Base-by-base conservation (phyloP, 2,888 invertebrate genomes). In the Dryococelus australis region DNA sequence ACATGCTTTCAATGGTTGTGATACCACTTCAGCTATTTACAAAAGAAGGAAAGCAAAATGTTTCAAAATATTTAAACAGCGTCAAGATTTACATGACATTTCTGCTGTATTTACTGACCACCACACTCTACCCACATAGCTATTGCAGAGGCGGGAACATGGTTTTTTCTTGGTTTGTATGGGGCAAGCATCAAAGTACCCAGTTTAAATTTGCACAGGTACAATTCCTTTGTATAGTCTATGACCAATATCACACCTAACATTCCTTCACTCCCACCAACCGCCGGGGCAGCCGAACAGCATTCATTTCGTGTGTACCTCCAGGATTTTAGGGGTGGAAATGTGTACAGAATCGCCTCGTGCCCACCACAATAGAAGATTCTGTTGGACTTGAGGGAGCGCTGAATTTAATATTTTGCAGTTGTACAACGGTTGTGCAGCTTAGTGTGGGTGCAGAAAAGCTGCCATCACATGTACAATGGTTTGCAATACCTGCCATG, bases 81-180 rank as follows among this genome's bases (percentile, higher is more conserved):
- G 9, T 24, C n/a, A 79, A 12, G 4, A 79, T 24, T 79, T 12
- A 8, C 79, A 79, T 79, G n/a, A 20, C 79, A 79, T 79, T 26
- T n/a, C 9, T 79, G 79, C 10, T 26, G 79, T 79, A 27, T 79
- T 79, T 79, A 79, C 12, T 79, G 10, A 79, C 27, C 27, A 27
- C 20, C n/a, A n/a, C 10, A 79, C n/a, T 79, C n/a, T 79, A 26
- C 79, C 0, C 79, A 79, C n/a, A 2, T 16, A 79, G 79, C 79
- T 5, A 79, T 24, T 79, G n/a, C 79, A 26, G n/a, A 27, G 27
- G n/a, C 79, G 20, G 79, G n/a, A 79, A 27, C 12, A 79, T 24
- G 79, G 12, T 79, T 79, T 79, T 79, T 79, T 24, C 79, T 79
- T 79, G 79, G 9, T 10, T 79, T 79, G 79, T 79, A 79, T 79